phyloP scores from a whole-genome alignment of 2,797 vertebrate genomes.

The Hydrophis major region DNA sequence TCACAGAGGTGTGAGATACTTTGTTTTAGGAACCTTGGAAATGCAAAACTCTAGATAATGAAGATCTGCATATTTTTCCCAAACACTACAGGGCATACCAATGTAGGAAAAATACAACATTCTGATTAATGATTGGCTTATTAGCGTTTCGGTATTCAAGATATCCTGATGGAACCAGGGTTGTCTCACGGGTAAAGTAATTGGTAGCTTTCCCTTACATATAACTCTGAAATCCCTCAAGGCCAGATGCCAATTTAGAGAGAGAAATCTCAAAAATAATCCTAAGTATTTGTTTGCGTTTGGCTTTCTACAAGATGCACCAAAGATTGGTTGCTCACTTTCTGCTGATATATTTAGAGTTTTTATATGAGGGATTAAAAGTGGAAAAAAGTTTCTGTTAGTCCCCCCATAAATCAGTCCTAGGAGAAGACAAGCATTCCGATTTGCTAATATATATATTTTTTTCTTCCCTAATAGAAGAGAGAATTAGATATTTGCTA shows the following conservation, averaged over 20 bases:
- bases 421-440: neutral
- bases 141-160: neutral
- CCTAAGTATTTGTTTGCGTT: too few relatives aligned
- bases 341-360: neutral
- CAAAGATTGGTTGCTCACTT: neutral
- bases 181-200: neutral
- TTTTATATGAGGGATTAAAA: neutral
- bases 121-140: neutral
- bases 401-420: neutral
- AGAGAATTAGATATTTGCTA: conserved; percentile 25
- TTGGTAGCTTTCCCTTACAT: neutral
- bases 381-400: neutral
- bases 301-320: neutral
- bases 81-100: neutral
- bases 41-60: neutral
- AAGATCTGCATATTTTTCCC: neutral
- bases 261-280: neutral
- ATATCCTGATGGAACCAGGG: neutral
- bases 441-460: neutral
- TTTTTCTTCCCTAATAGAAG: neutral
- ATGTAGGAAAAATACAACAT: neutral
- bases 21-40: neutral
- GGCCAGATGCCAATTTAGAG: neutral
- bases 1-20: neutral
- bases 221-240: neutral